Percentiles rank a stretch among this genome's conserved stretches.
Conservation (phyloP, 1,140 invertebrate genomes). For the Drosophila ohnishii region DNA sequence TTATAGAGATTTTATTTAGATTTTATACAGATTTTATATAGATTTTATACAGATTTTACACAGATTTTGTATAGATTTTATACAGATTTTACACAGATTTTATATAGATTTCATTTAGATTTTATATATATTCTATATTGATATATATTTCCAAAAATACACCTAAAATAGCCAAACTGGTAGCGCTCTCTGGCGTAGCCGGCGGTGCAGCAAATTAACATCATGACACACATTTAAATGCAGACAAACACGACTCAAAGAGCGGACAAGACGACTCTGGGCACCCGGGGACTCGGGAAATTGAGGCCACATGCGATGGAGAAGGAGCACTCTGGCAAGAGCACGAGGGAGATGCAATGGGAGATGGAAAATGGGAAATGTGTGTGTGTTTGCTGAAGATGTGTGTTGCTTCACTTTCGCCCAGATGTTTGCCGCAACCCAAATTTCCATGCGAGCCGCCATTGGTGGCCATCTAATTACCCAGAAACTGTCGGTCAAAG, state of each 20-base stretch:
- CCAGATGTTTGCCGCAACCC: conserved; percentile 26
- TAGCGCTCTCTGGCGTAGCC: conserved; percentile 9
- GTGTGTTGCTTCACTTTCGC: conserved; percentile 10
- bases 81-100: too few relatives aligned
- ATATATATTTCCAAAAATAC: too few relatives aligned
- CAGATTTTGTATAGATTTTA: too few relatives aligned
- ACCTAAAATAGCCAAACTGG: conserved; percentile 1
- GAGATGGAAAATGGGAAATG: neutral
- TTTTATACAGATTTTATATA: too few relatives aligned
- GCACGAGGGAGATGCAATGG: conserved; percentile 2
- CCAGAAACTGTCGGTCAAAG: conserved; percentile 18
- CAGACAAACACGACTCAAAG: conserved; percentile 32
- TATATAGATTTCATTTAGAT: too few relatives aligned
- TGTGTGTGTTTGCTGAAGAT: too few relatives aligned
- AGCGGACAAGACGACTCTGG: conserved; percentile 1
- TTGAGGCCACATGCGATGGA: conserved; percentile 43
- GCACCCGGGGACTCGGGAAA: conserved; percentile 42
- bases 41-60: too few relatives aligned
- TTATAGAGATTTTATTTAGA: too few relatives aligned
- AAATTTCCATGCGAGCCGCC: conserved; percentile 17
- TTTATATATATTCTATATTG: too few relatives aligned
- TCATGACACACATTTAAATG: conserved; percentile 77
- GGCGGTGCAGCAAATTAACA: conserved; percentile 70
- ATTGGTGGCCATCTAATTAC: conserved; percentile 22
- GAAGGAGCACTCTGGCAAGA: neutral